Base-by-base conservation (phyloP, 2,797 vertebrate species). In the Threskiornis aethiopicus region DNA sequence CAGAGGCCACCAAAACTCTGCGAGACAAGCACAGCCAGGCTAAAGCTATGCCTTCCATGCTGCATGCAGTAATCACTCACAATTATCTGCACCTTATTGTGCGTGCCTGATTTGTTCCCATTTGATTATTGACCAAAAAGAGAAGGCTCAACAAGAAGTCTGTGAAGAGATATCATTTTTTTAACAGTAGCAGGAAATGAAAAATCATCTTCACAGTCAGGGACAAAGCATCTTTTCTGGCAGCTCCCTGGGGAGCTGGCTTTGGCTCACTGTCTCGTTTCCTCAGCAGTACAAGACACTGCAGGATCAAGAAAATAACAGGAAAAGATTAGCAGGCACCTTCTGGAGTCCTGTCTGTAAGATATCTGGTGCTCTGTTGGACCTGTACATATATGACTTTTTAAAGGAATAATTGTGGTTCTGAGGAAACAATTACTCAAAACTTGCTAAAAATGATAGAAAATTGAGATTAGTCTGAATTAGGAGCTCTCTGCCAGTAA, bases 301-400 rank as follows among this genome's bases (percentile, higher is more conserved):
- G 65, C 69, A 88, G 95, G 89, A 96, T 90, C 83, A 95, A 87
- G 87, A 84, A 93, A 96, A 93, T 90, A 94, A 95, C 87, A 94
- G 95, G 95, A 97, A 96, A 95, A 96, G 87, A 96, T 97, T 96
- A 96, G 16, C 91, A 93, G 55, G 51, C 65, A 95, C 91, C 94
- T 96, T 96, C 93, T 96, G 96, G 92, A 87, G 76, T 72, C 62
- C 46, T 79, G 20, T 76, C 62, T 93, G 52, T 72, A 82, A 69
- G 85, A 59, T 88, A 76, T n/a, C 62, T 90, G 49, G 35, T 78
- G 51, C 62, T 58, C 41, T 90, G 26, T 75, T 88, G 80, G 41
- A 93, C 65, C 28, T 21, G 8, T 51, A 54, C 16, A 13, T 58
- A 15, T 29, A 70, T 5, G 39, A 79, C 58, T 72, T 88, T 89